These are phyloP conservation scores for Esox masquinongy DNA, from an alignment of 2,797 vertebrate genomes.

Conservation along the genomic window DNA sequence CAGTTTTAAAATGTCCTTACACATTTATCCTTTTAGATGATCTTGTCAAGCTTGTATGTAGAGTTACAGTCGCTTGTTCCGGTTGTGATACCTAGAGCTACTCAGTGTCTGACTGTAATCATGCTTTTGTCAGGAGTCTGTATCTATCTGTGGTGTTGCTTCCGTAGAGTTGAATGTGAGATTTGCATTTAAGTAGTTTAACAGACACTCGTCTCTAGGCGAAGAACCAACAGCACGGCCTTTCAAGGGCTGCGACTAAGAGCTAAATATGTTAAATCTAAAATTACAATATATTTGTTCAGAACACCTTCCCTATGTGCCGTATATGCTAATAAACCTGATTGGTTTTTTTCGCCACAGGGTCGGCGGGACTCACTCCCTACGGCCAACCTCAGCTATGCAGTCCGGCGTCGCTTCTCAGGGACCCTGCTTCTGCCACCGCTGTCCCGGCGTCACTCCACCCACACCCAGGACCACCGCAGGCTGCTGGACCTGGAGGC, in stretches of 20 bases:
- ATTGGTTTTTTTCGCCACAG: slow-evolving; percentile 51
- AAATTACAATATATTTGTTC: no score
- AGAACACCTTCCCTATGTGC: not conserved
- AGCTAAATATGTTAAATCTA: no score
- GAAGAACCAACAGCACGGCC: no score
- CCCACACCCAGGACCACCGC: slow-evolving; percentile 52
- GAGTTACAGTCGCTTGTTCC: not conserved
- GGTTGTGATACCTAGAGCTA: not conserved
- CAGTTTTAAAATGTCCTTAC: slow-evolving; percentile 33
- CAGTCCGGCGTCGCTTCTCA: slow-evolving; percentile 78
- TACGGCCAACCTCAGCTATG: slow-evolving; percentile 44
- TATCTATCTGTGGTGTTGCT: not conserved
- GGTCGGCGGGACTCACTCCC: slow-evolving; percentile 57
- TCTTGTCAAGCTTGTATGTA: not conserved
- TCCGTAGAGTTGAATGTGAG: no score
- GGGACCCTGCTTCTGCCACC: slow-evolving; percentile 79
- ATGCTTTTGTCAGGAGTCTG: not conserved
- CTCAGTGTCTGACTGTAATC: not conserved
- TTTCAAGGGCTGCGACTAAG: no score
- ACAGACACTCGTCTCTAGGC: no score
- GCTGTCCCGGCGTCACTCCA: slow-evolving; percentile 69
- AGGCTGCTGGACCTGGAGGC: slow-evolving; percentile 68
- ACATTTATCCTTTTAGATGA: not conserved
- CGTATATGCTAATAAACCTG: not conserved
- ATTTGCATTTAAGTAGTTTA: no score